Conservation (phyloP, 2,797 vertebrate species). For the Loriculus beryllinus region DNA sequence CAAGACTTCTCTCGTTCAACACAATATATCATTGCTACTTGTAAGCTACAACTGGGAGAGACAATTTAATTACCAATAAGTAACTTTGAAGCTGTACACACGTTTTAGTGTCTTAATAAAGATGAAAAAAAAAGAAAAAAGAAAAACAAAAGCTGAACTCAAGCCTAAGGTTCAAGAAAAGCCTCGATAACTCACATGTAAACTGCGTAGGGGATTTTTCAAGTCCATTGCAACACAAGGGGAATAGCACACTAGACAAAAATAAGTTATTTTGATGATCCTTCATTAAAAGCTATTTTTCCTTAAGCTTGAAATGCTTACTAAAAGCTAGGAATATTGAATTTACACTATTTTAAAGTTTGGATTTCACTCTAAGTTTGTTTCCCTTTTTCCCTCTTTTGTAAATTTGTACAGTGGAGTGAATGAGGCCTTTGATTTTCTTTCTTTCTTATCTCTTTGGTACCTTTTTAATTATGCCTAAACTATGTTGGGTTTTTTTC, state of each 20-base stretch:
- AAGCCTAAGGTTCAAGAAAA: constrained; percentile 28
- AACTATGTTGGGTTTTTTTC: not conserved
- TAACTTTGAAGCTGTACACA: constrained; percentile 15
- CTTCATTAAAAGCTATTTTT: not conserved
- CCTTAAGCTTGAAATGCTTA: not conserved
- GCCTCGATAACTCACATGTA: not conserved
- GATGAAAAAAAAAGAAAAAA: not conserved
- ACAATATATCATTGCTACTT: constrained; percentile 13
- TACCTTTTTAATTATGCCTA: not conserved
- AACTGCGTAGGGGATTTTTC: not conserved
- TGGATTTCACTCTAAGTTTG: not conserved
- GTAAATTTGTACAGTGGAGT: not conserved
- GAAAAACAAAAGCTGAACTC: not conserved
- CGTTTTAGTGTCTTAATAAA: constrained; percentile 38
- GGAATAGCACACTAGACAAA: not conserved
- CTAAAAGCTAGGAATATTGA: not conserved
- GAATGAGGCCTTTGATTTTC: not conserved
- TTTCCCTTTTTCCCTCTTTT: not conserved
- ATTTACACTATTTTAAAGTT: not conserved
- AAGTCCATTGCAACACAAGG: not conserved
- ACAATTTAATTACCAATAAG: constrained; percentile 37
- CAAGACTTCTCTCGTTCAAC: not conserved
- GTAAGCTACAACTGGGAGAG: constrained; percentile 19
- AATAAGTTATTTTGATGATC: not conserved
- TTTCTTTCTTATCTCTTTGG: not conserved